phyloP scores from a whole-genome alignment of 2,113 vertebrate genomes.

The Archocentrus centrarchus region DNA sequence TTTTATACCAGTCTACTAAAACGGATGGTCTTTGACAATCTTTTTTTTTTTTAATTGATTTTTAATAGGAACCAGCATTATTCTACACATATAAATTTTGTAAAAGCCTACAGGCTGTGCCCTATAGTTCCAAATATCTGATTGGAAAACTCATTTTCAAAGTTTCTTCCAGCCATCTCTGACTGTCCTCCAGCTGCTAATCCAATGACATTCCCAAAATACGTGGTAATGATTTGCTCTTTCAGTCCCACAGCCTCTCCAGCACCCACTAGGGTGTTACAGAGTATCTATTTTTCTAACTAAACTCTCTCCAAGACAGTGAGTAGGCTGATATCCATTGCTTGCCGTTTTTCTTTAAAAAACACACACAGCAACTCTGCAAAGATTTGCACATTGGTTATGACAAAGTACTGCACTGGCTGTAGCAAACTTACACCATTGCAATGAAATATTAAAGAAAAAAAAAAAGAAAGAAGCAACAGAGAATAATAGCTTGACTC shows the following conservation, averaged over 20 bases:
- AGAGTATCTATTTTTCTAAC: neutral
- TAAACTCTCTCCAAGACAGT: neutral
- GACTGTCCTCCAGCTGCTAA: constrained; percentile 1
- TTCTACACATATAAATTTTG: neutral
- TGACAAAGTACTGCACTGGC: neutral
- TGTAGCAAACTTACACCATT: neutral
- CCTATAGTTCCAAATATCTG: neutral
- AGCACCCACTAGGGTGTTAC: neutral
- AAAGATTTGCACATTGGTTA: neutral
- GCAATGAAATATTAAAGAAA: neutral
- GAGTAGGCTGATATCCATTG: neutral
- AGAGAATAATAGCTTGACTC: neutral
- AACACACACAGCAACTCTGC: neutral
- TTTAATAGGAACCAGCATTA: neutral
- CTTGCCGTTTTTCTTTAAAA: neutral
- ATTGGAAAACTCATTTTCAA: neutral
- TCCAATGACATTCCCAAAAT: neutral
- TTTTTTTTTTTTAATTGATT: neutral
- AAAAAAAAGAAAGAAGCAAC: neutral
- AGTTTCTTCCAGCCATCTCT: neutral
- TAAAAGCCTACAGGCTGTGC: neutral
- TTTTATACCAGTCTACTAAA: neutral
- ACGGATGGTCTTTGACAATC: neutral
- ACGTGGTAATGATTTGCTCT: neutral
- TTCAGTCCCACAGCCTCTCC: neutral